Conservation (phyloP, 2,888 invertebrate genomes). For the Andrena bucephala region DNA sequence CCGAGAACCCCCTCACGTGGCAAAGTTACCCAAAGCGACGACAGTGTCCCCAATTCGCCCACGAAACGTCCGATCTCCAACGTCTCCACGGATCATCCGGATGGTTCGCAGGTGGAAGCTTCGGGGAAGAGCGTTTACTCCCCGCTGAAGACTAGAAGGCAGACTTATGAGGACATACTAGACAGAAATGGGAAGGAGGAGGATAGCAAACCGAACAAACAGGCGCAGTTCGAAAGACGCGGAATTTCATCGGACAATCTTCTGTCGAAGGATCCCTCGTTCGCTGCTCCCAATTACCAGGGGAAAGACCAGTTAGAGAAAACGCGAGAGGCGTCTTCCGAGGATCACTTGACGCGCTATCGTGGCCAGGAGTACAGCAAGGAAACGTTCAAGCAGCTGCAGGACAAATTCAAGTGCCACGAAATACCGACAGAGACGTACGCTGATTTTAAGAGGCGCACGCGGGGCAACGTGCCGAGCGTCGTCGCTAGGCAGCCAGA, state of each 20-base stretch:
- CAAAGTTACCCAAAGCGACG: constrained; percentile 58
- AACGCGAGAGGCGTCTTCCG: constrained; percentile 59
- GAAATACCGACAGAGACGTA: constrained; percentile 80
- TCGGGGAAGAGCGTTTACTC: constrained; percentile 59
- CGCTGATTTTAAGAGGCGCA: constrained; percentile 80
- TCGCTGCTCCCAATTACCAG: constrained; percentile 38
- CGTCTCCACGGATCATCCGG: constrained; percentile 57
- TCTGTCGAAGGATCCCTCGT: constrained; percentile 62
- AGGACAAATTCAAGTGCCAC: constrained; percentile 79
- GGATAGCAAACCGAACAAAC: constrained; percentile 33
- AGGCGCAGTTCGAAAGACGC: constrained; percentile 75
- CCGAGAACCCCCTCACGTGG: constrained; percentile 38
- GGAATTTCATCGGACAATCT: constrained; percentile 81
- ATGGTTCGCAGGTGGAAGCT: constrained; percentile 40
- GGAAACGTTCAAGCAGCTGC: constrained; percentile 78
- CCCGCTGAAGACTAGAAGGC: constrained; percentile 75
- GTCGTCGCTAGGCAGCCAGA: constrained; percentile 50
- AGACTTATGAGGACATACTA: constrained; percentile 78
- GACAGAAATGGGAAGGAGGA: constrained; percentile 73
- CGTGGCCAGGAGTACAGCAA: constrained; percentile 58
- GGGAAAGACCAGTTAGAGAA: constrained; percentile 38
- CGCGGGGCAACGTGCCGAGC: constrained; percentile 68
- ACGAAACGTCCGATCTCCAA: constrained; percentile 76
- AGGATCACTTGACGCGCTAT: constrained; percentile 57
- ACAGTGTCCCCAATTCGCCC: constrained; percentile 78